Evolutionary conservation across 1,140 invertebrate genomes (phyloP).

Genomic region (Drosophila lacteicornis): DNA sequence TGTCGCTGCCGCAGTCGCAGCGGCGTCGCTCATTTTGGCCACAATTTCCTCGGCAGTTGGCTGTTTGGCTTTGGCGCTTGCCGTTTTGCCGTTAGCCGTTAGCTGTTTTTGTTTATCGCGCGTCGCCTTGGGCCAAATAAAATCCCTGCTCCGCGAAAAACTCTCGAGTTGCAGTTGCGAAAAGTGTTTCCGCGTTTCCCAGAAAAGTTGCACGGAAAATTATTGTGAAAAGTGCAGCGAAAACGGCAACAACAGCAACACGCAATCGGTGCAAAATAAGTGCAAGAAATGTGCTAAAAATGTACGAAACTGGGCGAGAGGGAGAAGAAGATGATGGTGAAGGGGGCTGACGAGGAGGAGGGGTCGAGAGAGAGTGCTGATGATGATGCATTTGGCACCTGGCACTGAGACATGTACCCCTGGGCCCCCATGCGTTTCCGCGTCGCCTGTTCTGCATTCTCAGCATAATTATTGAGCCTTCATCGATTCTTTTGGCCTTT

Average conservation of each 20-base stretch:
- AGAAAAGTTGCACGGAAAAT: constrained; percentile 14
- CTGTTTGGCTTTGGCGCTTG: constrained; percentile 52
- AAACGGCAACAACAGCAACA: constrained; percentile 14
- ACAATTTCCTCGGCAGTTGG: constrained; percentile 62
- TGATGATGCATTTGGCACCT: constrained; percentile 79
- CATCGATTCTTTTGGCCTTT: constrained; percentile 66
- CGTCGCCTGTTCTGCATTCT: constrained; percentile 40
- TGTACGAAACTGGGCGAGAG: constrained; percentile 66
- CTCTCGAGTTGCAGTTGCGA: constrained; percentile 27
- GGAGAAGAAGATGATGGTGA: background rate
- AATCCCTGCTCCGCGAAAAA: constrained; percentile 29
- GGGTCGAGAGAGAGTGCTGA: constrained; percentile 15
- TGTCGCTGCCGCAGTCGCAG: constrained; percentile 21
- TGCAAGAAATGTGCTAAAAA: constrained; percentile 78
- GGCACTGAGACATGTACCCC: constrained; percentile 42
- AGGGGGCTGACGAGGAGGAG: background rate
- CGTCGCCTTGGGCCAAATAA: constrained; percentile 33
- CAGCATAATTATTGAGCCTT: constrained; percentile 77
- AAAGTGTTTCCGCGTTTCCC: constrained; percentile 17
- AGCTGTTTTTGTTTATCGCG: constrained; percentile 44
- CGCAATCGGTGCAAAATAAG: constrained; percentile 52
- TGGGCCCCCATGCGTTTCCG: background rate
- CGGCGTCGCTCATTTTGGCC: constrained; percentile 52
- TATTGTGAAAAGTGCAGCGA: constrained; percentile 2
- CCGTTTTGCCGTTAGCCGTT: constrained; percentile 27